Evolutionary conservation across 2,797 vertebrate species (phyloP).

Genomic region (Fringilla coelebs): DNA sequence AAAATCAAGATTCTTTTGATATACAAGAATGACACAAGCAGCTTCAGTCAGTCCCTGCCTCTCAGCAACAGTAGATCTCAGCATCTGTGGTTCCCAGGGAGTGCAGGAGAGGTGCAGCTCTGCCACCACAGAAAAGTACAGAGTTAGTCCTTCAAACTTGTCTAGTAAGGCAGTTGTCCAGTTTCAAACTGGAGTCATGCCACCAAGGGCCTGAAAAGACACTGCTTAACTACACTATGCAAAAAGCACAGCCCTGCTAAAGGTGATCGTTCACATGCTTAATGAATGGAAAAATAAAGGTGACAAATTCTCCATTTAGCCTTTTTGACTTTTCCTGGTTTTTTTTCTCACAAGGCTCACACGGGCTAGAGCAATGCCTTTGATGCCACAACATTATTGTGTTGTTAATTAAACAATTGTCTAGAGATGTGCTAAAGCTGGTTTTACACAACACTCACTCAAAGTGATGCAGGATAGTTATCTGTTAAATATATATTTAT

Average conservation of each 20-base stretch:
- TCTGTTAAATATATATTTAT: background rate
- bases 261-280: background rate
- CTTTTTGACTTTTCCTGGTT: background rate
- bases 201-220: background rate
- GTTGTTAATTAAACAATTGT: background rate
- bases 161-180: background rate
- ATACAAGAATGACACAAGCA: background rate
- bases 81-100: background rate
- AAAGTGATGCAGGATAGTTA: background rate
- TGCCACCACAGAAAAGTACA: background rate
- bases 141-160: background rate
- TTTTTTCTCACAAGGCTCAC: background rate
- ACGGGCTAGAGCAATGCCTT: background rate
- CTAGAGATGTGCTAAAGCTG: background rate
- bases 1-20: background rate
- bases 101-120: accelerated
- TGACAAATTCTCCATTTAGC: background rate
- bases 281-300: background rate
- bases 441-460: background rate
- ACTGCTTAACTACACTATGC: accelerated
- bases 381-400: background rate
- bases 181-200: background rate
- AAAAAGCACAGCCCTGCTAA: background rate
- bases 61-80: background rate
- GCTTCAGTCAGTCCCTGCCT: background rate